Base-by-base conservation (phyloP, 2,113 vertebrate genomes). In the Pomatorhinus ruficollis region DNA sequence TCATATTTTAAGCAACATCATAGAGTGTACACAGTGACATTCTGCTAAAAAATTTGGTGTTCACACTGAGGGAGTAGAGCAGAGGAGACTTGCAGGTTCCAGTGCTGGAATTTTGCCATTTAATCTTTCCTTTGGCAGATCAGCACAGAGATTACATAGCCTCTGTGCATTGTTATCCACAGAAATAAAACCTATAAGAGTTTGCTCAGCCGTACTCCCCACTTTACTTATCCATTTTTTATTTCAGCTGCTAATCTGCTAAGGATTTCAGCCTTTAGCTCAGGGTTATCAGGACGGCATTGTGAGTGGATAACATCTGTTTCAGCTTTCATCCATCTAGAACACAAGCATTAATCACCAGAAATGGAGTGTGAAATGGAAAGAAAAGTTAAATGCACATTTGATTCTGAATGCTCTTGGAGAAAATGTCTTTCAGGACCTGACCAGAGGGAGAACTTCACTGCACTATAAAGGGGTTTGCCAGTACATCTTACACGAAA, bases 311-410 rank as follows among this genome's bases (percentile, higher is more conserved):
- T 94, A 97, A 96, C 95, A 97, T 96, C 95, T 97, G 94, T 94
- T 97, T 92, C 94, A 50, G 95, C 82, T 95, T 97, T 94, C 82
- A 93, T 92, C 82, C 79, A 40, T 80, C 92, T 82, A 88, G 61
- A 93, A 81, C 54, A 63, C n/a, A 40, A 77, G 39, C 88, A 90
- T 97, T 94, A 97, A 96, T 96, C 96, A 95, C 78, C 95, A 82
- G 90, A 96, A 97, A 96, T 91, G 89, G 93, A 95, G 92, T 97
- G 94, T 96, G 95, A 97, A 96, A 97, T 94, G 63, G 75, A 86
- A 70, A 72, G 72, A 80, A 82, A 75, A 89, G 56, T 83, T 95
- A 93, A 97, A 91, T 90, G 72, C 63, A 91, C 70, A n/a, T 90
- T 83, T 93, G 78, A 87, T 93, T 96, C 45, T 77, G 59, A 95